Evolutionary conservation across 2,888 invertebrate species (phyloP), one percentile per base, ranked within the genome.

Genomic region (Xestobium rufovillosum): DNA sequence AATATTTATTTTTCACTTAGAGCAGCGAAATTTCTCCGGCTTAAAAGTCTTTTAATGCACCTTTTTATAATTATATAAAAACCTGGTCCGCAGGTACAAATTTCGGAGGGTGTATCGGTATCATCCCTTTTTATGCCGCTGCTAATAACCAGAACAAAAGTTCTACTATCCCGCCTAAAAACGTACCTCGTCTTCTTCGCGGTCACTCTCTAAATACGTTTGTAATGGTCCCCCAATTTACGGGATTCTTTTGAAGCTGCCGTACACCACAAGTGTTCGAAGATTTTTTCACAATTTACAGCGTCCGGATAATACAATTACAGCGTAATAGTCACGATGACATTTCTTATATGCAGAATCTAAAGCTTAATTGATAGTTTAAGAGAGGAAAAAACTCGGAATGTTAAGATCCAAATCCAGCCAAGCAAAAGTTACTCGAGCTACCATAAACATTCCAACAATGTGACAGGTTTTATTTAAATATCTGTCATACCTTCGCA

Each of bases 161-260:
- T 50, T 46, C 51, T 60, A 60, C 59, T 59, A 59, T 45, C 54
- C 46, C 44, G 44, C 47, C 56, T 59, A 49, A 59, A 60, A 60
- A 60, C 56, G 52, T 60, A 41, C 49, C 42, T 39, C 48, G 42
- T 47, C 42, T 44, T 43, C 49, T 44, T 41, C 49, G 48, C 49
- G 47, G 48, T 41, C 52, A 42, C 50, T 54, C 53, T 54, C 52
- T 48, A 56, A 58, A 57, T 57, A 54, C 56, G 59, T 59, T 56
- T 58, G 59, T 60, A 60, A 60, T 60, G 59, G 55, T 60, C 56
- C 52, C 54, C 52, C 57, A 60, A 61, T 59, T 60, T 58, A 59
- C 56, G 52, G 47, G 55, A 53, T 53, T 53, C 55, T 51, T 53
- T 51, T 19, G 23, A 8, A 8, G 23, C 6, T 19, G 23, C 23